A percentile compares a stretch with the other conserved stretches of the same genome.
These are phyloP conservation scores for Saguinus midas DNA, from an alignment of 2,113 vertebrate genomes.

Conservation along the genomic window DNA sequence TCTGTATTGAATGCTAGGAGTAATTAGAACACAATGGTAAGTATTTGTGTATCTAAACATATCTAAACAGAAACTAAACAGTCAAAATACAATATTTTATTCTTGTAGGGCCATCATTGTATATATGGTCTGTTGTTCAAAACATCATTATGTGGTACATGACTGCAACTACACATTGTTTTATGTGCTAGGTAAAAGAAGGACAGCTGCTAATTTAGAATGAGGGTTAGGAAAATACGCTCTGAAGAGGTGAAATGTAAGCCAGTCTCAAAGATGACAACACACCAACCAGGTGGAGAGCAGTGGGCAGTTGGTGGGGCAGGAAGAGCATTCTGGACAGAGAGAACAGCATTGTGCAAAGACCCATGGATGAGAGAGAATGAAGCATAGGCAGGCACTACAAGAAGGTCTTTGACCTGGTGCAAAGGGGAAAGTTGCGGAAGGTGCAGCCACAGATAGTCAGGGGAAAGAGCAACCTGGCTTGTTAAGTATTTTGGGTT, in stretches of 20 bases:
- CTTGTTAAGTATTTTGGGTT: neutral
- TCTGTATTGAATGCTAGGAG: neutral
- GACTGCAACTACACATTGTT: neutral
- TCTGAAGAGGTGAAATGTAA: neutral
- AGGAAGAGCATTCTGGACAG: neutral
- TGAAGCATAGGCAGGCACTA: neutral
- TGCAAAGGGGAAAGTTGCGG: neutral
- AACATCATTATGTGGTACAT: neutral
- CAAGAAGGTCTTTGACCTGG: neutral
- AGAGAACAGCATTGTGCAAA: neutral
- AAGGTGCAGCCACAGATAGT: neutral
- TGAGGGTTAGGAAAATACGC: too few relatives aligned
- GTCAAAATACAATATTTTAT: neutral
- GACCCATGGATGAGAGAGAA: neutral
- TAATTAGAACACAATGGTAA: neutral
- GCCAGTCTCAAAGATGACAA: neutral
- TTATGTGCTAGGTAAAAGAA: neutral
- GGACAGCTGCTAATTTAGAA: neutral
- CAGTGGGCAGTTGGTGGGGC: neutral
- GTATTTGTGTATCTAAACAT: neutral
- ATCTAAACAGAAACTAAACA: neutral
- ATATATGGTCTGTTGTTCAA: neutral
- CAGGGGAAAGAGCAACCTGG: neutral
- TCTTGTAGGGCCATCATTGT: neutral
- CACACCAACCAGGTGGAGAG: neutral